Percentiles rank a stretch among this genome's conserved stretches.
Evolutionary conservation across 2,797 vertebrate genomes (phyloP).

Genomic region (Acrossocheilus fasciatus): DNA sequence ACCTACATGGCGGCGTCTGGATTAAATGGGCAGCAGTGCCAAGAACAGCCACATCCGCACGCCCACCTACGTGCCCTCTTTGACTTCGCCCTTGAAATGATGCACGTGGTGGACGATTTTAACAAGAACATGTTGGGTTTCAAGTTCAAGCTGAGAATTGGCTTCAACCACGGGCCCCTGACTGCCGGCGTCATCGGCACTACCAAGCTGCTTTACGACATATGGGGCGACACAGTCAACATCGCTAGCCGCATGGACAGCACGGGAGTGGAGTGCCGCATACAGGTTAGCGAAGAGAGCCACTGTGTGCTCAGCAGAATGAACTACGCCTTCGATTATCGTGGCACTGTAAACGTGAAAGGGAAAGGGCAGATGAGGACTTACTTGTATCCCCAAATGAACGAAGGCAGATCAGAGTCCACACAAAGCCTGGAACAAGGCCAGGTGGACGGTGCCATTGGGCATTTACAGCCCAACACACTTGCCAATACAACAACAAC

Average conservation of each 20-base stretch:
- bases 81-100: conserved; percentile 97
- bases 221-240: conserved; percentile 99
- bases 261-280: conserved; percentile 94
- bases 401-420: conserved; percentile 72
- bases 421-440: conserved; percentile 79
- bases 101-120: conserved; percentile 97
- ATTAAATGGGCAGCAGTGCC: conserved; percentile 87
- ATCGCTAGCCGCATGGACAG: conserved; percentile 99
- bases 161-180: conserved; percentile 96
- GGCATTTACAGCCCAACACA: conserved; percentile 56
- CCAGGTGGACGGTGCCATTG: conserved; percentile 80
- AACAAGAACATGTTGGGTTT: conserved; percentile 99
- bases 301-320: conserved; percentile 89
- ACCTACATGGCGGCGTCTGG: conserved; percentile 98
- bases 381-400: conserved; percentile 93
- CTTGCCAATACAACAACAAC: conserved; percentile 18
- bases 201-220: conserved; percentile 96
- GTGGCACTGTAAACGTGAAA: conserved; percentile 98
- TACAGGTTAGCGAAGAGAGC: conserved; percentile 98
- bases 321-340: conserved; percentile 96
- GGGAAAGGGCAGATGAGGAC: conserved; percentile 99
- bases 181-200: conserved; percentile 97
- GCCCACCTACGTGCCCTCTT: conserved; percentile 92
- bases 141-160: conserved; percentile 95
- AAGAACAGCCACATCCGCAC: conserved; percentile 80